Percentiles rank a stretch among this genome's conserved stretches.
These are phyloP conservation scores for Psittacula cyanocephala DNA, from an alignment of 2,113 vertebrate genomes.

Conservation along the genomic window DNA sequence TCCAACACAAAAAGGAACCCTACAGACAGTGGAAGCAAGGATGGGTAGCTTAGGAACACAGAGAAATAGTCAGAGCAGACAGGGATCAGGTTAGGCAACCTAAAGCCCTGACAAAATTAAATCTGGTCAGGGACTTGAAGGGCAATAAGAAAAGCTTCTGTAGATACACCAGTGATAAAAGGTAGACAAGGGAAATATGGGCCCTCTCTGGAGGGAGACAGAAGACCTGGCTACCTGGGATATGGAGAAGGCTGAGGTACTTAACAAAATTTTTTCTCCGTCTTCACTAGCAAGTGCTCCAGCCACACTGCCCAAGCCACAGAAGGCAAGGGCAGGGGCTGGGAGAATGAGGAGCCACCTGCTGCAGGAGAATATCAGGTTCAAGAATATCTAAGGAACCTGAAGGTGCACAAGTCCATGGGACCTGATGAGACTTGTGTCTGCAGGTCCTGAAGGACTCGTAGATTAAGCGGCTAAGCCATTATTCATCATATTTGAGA, in stretches of 20 bases:
- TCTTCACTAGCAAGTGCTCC: background rate
- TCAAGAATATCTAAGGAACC: background rate
- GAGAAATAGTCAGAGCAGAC: too few relatives aligned
- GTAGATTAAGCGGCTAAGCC: background rate
- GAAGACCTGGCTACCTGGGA: background rate
- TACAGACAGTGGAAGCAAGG: too few relatives aligned
- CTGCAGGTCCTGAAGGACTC: background rate
- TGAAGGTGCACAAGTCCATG: background rate
- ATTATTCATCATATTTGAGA: background rate
- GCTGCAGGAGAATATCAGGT: background rate
- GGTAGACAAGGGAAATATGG: background rate
- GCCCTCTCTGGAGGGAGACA: background rate
- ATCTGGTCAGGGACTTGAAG: too few relatives aligned
- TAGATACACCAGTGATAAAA: too few relatives aligned
- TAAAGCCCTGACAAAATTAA: too few relatives aligned
- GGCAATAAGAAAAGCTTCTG: too few relatives aligned
- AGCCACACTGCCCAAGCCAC: background rate
- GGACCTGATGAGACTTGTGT: background rate
- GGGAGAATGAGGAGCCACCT: background rate
- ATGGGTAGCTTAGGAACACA: too few relatives aligned
- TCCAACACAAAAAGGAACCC: background rate
- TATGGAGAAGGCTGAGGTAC: background rate
- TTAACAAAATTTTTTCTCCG: background rate
- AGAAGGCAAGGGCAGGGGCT: background rate
- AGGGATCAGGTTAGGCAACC: too few relatives aligned